These are phyloP conservation scores for Probosciger aterrimus DNA, from an alignment of 2,113 vertebrate genomes.

Conservation along the genomic window DNA sequence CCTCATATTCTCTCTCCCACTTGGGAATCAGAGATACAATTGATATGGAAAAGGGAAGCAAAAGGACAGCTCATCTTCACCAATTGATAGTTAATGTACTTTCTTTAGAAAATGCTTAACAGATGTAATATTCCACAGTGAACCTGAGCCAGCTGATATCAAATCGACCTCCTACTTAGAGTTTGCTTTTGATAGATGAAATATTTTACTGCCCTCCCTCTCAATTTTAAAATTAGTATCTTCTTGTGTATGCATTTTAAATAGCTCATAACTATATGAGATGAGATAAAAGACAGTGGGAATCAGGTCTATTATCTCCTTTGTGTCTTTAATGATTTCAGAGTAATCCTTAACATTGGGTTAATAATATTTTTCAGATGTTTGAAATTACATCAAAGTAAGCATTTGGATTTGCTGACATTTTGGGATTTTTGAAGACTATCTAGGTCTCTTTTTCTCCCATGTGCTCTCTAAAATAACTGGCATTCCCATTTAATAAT, in stretches of 20 bases:
- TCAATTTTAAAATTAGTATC: not conserved
- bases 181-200: not conserved
- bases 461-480: not conserved
- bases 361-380: not conserved
- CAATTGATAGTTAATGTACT: not conserved
- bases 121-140: not conserved
- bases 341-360: not conserved
- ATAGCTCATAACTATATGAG: not conserved
- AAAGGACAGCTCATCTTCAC: not conserved
- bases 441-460: not conserved
- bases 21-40: not conserved
- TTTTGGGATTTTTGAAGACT: not conserved
- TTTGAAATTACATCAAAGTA: not conserved
- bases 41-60: not conserved
- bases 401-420: not conserved
- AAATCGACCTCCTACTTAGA: not conserved
- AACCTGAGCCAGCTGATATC: not conserved
- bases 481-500: not conserved
- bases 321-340: not conserved
- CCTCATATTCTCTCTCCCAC: not conserved
- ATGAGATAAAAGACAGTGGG: not conserved
- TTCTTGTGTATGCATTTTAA: not conserved
- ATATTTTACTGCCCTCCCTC: not conserved
- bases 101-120: not conserved
- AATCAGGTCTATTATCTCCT: not conserved